Base-by-base conservation (phyloP, 2,113 vertebrate genomes). In the Lampris megalopsis region DNA sequence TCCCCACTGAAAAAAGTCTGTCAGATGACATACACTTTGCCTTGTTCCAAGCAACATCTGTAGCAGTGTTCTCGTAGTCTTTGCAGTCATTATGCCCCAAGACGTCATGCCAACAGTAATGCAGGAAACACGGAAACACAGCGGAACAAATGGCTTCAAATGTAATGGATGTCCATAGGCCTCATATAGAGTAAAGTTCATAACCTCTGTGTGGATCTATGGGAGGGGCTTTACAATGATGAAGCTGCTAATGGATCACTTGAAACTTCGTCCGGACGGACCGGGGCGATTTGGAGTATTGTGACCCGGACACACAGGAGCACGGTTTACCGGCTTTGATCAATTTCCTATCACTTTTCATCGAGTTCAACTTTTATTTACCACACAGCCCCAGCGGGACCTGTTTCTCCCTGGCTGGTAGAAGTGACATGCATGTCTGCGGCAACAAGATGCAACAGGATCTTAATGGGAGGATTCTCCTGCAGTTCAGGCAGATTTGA, bases 1-100 rank as follows among this genome's bases (percentile, higher is more conserved):
- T 89, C 85, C 70, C 1, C 0, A 42, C 68, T 74, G 71, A 52
- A 70, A 79, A 63, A 45, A 69, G 42, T 52, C 53, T 59, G 74
- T 83, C 86, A 91, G 83, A 91, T 88, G 86, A 91, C 76, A 82
- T 50, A 68, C 52, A 83, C 79, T 78, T 84, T 88, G 77, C 75
- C 48, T 75, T 63, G 80, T 71, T 66, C 66, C 42, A 49, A 38
- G 67, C 40, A 84, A 89, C 87, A 91, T 90, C 91, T 92, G 89
- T 73, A 91, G 79, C 11, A 7, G 68, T 49, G 24, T 10, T 48
- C 79, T 89, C 57, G 81, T 57, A 81, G 86, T 68, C 71, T 67
- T 7, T 75, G 80, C 54, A 0, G 54, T 82, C 86, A 73, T 82
- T 92, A 90, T 90, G 81, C 87, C 77, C 38, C 36, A 87, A 69